A percentile compares a stretch with the other conserved stretches of the same genome.
Conservation (phyloP, 2,113 vertebrate species). For the Ophthalmolycus amberensis region DNA sequence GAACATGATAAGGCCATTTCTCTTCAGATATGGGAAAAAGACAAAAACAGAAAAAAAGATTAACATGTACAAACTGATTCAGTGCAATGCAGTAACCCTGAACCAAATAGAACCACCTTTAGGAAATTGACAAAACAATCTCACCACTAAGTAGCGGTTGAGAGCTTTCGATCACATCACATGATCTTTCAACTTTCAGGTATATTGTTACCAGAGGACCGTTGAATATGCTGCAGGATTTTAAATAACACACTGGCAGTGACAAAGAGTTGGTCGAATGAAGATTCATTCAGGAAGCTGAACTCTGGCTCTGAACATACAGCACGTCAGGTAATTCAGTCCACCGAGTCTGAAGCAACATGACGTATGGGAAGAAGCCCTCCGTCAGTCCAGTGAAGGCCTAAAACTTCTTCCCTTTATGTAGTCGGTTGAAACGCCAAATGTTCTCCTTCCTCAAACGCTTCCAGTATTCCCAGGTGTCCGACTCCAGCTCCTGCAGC, state of each 20-base stretch:
- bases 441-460: constrained; percentile 89
- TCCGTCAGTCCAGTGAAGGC: neutral
- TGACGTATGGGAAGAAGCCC: neutral
- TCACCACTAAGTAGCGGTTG: neutral
- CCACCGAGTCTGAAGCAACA: constrained; percentile 8
- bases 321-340: neutral
- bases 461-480: constrained; percentile 87
- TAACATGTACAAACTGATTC: neutral
- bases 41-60: neutral
- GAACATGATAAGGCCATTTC: neutral
- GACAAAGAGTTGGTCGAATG: neutral
- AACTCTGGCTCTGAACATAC: neutral
- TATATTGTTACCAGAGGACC: neutral
- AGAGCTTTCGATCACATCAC: neutral
- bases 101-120: neutral
- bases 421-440: constrained; percentile 87
- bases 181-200: neutral
- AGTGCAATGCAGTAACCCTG: neutral
- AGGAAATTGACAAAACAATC: neutral
- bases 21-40: neutral
- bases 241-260: neutral
- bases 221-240: neutral
- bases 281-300: constrained; percentile 11
- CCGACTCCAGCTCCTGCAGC: constrained; percentile 85
- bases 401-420: constrained; percentile 87